A percentile compares a stretch with the other conserved stretches of the same genome.
Evolutionary conservation across 2,797 vertebrate genomes (phyloP).

Genomic region (Coregonus suidteri): DNA sequence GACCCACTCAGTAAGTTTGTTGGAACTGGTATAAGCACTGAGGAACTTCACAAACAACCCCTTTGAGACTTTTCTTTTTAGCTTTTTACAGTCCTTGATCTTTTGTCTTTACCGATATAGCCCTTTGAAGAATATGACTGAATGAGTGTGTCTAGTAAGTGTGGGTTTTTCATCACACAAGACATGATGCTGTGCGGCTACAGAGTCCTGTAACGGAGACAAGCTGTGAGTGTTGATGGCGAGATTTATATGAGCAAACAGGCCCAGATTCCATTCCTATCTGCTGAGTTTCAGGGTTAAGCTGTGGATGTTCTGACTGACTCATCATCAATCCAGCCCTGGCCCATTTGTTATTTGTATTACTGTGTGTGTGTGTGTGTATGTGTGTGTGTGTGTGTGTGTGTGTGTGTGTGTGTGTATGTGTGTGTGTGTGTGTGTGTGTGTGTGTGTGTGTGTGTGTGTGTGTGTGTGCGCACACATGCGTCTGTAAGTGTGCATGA

Average conservation of each 20-base stretch:
- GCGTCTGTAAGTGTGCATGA: background rate
- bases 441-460: background rate
- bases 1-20: background rate
- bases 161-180: background rate
- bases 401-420: background rate
- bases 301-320: slow-evolving; percentile 20
- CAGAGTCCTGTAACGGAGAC: background rate
- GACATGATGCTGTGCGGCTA: background rate
- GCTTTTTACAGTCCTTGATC: background rate
- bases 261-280: slow-evolving; percentile 50
- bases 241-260: slow-evolving; percentile 35
- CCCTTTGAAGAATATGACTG: background rate
- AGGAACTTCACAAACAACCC: background rate
- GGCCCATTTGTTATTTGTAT: slow-evolving; percentile 42
- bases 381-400: too few relatives aligned
- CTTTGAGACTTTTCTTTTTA: background rate
- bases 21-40: background rate
- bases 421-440: background rate
- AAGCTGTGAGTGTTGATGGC: slow-evolving; percentile 7
- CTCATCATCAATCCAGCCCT: slow-evolving; percentile 24
- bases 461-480: background rate
- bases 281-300: slow-evolving; percentile 34
- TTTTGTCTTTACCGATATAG: background rate
- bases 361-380: background rate
- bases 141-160: background rate